A percentile compares a stretch with the other conserved stretches of the same genome.
These are phyloP conservation scores for Cyprinodon diabolis DNA, from an alignment of 2,797 vertebrate species.

Conservation along the genomic window DNA sequence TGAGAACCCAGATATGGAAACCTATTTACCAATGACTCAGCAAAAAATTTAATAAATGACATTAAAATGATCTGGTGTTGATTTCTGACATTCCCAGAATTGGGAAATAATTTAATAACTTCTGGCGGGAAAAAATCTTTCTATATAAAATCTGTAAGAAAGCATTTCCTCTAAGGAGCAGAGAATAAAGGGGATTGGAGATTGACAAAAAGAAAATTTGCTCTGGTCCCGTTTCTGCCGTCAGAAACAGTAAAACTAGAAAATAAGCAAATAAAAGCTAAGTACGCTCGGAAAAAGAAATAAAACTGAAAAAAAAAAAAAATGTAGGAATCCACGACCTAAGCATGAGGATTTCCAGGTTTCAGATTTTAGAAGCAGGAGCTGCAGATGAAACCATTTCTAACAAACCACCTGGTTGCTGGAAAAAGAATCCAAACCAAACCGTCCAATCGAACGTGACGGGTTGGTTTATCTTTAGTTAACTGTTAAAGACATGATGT, in stretches of 20 bases:
- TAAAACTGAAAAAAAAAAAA: background rate
- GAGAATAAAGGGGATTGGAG: no score
- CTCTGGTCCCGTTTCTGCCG: background rate
- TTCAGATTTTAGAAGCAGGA: no score
- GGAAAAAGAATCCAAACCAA: slow-evolving; percentile 49
- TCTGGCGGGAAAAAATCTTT: no score
- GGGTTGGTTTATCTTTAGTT: slow-evolving; percentile 30
- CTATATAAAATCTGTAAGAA: no score
- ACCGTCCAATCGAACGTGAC: slow-evolving; percentile 33
- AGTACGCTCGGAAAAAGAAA: background rate
- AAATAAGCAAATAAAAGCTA: background rate
- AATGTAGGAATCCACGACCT: background rate
- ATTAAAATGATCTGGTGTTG: no score
- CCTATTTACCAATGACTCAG: no score
- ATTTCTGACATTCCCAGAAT: no score
- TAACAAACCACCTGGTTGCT: slow-evolving; percentile 40
- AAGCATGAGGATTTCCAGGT: background rate
- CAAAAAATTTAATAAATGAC: no score
- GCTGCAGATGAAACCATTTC: slow-evolving; percentile 25
- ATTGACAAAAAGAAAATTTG: background rate
- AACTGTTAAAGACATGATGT: slow-evolving; percentile 21
- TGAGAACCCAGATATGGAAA: no score
- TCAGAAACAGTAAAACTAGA: background rate
- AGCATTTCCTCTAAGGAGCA: no score
- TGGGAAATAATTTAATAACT: no score